Conservation (phyloP, 2,113 vertebrate species). For the Acrocephalus kingi region DNA sequence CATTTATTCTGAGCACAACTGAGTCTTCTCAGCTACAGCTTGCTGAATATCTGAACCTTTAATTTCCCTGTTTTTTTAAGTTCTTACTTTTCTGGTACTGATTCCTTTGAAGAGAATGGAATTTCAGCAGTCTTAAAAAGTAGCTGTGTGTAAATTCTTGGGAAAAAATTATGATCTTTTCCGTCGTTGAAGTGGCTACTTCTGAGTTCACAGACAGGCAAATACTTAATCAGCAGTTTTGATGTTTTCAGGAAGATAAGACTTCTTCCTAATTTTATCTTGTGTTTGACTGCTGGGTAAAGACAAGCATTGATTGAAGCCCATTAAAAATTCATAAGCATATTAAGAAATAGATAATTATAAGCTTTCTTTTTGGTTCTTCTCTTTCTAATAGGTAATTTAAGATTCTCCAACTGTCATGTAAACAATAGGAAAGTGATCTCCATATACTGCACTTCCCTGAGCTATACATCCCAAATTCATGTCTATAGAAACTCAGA, state of each 20-base stretch:
- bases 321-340: background rate
- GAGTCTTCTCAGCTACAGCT: background rate
- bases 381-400: background rate
- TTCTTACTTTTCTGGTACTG: background rate
- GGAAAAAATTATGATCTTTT: background rate
- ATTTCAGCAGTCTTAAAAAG: background rate
- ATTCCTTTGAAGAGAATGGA: background rate
- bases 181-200: background rate
- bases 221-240: background rate
- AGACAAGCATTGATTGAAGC: background rate
- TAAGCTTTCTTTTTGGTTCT: background rate
- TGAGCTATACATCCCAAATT: background rate
- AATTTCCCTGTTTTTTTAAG: rapidly evolving
- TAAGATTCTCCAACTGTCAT: background rate
- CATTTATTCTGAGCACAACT: background rate
- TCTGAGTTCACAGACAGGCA: background rate
- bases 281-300: background rate
- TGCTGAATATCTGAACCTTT: background rate
- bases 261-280: background rate
- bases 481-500: background rate
- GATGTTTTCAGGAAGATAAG: background rate
- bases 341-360: background rate
- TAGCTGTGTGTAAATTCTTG: background rate
- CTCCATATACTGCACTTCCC: background rate
- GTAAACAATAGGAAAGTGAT: background rate